phyloP scores from a whole-genome alignment of 1,140 invertebrate genomes.

The Listronotus bonariensis region DNA sequence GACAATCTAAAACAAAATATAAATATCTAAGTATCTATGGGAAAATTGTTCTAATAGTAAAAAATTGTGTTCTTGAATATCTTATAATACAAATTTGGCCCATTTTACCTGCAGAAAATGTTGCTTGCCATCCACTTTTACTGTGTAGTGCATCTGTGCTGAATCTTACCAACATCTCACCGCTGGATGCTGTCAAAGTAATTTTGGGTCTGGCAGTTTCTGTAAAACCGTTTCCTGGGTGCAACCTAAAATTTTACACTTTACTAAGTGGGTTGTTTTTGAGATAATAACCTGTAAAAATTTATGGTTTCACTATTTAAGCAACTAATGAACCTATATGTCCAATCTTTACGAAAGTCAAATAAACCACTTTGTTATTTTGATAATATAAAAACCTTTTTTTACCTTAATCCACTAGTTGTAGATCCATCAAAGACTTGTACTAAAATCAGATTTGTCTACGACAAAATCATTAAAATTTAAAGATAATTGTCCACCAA shows the following conservation, averaged over 20 bases:
- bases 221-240: constrained; percentile 87
- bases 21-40: too few species aligned
- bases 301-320: too few species aligned
- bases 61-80: neutral
- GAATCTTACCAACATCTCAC: constrained; percentile 89
- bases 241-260: constrained; percentile 62
- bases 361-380: neutral
- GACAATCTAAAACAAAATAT: constrained; percentile 79
- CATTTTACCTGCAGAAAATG: constrained; percentile 82
- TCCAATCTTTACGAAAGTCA: neutral
- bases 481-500: constrained; percentile 80
- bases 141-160: constrained; percentile 85
- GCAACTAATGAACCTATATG: too few species aligned
- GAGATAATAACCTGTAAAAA: too few species aligned
- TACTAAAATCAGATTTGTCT: constrained; percentile 82
- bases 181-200: constrained; percentile 89
- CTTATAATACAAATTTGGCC: neutral
- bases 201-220: constrained; percentile 79
- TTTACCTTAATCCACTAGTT: constrained; percentile 70
- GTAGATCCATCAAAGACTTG: constrained; percentile 87
- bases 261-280: too few species aligned
- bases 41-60: too few species aligned
- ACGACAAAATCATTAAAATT: constrained; percentile 87
- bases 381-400: neutral
- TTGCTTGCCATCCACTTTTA: constrained; percentile 82